Evolutionary conservation across 2,888 invertebrate species (phyloP).

Genomic region (Anorthoa munda): DNA sequence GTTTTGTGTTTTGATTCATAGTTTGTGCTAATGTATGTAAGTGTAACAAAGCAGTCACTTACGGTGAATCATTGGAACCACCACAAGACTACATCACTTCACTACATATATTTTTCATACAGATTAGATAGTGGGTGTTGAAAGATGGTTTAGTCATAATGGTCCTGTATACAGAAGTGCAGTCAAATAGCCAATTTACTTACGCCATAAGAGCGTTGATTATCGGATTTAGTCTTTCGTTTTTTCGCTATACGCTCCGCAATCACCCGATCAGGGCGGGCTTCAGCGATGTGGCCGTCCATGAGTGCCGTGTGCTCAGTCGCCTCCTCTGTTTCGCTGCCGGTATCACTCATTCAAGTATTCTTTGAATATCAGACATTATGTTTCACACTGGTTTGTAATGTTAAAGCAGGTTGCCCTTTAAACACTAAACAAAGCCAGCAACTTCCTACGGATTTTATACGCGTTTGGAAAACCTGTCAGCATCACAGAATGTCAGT

Average conservation of each 20-base stretch:
- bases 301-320: constrained; percentile 95
- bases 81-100: background rate
- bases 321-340: constrained; percentile 91
- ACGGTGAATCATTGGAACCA: constrained; percentile 13
- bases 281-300: constrained; percentile 95
- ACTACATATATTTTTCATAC: constrained; percentile 8
- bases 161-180: background rate
- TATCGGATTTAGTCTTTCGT: constrained; percentile 89
- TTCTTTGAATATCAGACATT: constrained; percentile 72
- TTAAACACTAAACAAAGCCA: constrained; percentile 42
- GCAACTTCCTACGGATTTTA: constrained; percentile 2
- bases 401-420: constrained; percentile 22
- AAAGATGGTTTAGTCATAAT: constrained; percentile 35
- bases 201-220: constrained; percentile 90
- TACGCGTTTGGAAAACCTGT: constrained; percentile 4
- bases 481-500: background rate
- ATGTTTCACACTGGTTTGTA: constrained; percentile 61
- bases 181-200: constrained; percentile 62
- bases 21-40: background rate
- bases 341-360: constrained; percentile 86
- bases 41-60: background rate
- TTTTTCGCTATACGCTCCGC: constrained; percentile 90
- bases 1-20: constrained; percentile 16
- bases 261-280: constrained; percentile 90
- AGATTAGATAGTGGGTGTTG: constrained; percentile 60